Conservation (phyloP, 2,888 invertebrate genomes). For the Aspidiotus rigidus region DNA sequence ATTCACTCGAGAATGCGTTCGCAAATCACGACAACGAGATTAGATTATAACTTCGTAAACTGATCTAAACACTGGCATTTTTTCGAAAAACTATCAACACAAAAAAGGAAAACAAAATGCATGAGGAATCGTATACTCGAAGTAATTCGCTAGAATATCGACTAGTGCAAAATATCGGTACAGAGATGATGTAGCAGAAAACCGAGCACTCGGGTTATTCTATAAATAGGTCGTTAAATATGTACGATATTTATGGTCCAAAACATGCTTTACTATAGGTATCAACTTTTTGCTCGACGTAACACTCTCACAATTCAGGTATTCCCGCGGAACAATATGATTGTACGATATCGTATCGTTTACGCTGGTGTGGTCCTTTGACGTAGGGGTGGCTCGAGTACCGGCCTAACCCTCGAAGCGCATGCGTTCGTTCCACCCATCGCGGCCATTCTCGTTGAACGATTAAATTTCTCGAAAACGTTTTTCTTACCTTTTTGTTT, state of each 20-base stretch:
- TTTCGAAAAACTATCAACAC: slow-evolving; percentile 3
- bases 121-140: background rate
- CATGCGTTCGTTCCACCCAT: slow-evolving; percentile 32
- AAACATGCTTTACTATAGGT: slow-evolving; percentile 13
- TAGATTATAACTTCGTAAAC: background rate
- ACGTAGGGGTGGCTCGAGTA: slow-evolving; percentile 28
- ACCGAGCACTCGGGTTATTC: no score
- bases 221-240: background rate
- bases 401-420: slow-evolving; percentile 14
- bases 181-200: no score
- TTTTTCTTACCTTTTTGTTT: slow-evolving; percentile 8
- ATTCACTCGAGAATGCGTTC: slow-evolving; percentile 29
- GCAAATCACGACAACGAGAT: background rate
- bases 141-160: no score
- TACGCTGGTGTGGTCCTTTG: slow-evolving; percentile 29
- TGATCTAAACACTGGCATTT: slow-evolving; percentile 7
- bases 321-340: slow-evolving; percentile 27
- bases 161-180: no score
- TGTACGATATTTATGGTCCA: slow-evolving; percentile 22
- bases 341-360: slow-evolving; percentile 14
- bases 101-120: no score
- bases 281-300: background rate
- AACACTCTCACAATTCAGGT: slow-evolving; percentile 26
- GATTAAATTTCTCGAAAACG: slow-evolving; percentile 26
- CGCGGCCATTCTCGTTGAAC: slow-evolving; percentile 29